Evolutionary conservation across 2,797 vertebrate genomes (phyloP), one percentile per base, ranked within the genome.

Genomic region (Galaxias olidus): DNA sequence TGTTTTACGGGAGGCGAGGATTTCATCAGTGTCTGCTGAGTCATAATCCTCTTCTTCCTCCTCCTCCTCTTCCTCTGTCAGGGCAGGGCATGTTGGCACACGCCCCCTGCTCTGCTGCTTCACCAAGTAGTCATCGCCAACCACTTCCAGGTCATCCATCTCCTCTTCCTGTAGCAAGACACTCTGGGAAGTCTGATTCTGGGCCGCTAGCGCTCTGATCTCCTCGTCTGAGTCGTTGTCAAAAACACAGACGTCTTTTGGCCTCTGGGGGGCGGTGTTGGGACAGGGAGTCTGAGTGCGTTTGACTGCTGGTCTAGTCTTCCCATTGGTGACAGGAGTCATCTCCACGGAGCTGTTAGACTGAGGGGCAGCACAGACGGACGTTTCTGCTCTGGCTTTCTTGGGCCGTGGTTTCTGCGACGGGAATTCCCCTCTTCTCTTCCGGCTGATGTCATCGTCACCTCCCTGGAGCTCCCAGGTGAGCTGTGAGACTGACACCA

Each of bases 11-110:
- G 81, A 85, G 12, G 89, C 89, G 52, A 96, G 89, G 47, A 98
- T 94, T 89, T 98, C 94, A 84, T 95, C 96, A 0, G 94, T 96
- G 85, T 94, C 95, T 13, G 91, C 93, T 0, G 94, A 98, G 79
- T 97, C 93, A 55, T 91, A 94, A 4, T 88, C 84, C 9, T 77
- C 82, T 46, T 93, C 82, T 8, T 81, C 72, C 0, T 77, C 77
- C 70, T 77, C 73, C 11, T 88, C 84, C 9, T 77, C 82, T 72
- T 88, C 30, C 30, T 30, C 30, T 6, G 6, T 30, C 6, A 6
- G 30, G 30, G 30, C 30, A 30, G 30, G 30, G 30, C 2, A 30
- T 3, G 30, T 3, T 30, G n/a, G n/a, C n/a, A n/a, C n/a, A n/a
- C n/a, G n/a, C n/a, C n/a, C n/a, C n/a, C n/a, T n/a, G n/a, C n/a